Base-by-base conservation (phyloP, 64 coral and sea anemone genomes). In the Dendrophyllia cribrosa region DNA sequence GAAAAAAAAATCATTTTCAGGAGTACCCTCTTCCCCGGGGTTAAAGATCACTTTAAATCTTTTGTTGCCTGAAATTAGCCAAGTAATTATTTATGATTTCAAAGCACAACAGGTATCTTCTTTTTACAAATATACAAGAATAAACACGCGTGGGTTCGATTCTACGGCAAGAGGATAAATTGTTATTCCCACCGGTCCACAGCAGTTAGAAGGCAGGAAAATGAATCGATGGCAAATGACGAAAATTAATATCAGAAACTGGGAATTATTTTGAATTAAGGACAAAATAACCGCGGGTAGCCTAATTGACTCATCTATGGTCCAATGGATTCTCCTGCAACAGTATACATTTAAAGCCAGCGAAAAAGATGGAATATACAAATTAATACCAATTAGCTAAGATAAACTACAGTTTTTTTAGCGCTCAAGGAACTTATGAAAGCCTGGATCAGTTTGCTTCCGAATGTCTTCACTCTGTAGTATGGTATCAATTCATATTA, bases 401-500 rank as follows among this genome's bases (percentile, higher is more conserved):
- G 59, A 66, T 48, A 25, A 44, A 64, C 17, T 19, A 83, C 17
- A 64, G 26, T 20, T 16, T 17, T 25, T 24, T 26, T 47, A 44
- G 43, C 16, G 19, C 61, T 20, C 26, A 66, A 66, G 79, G 59
- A 20, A 48, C 17, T 12, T 20, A 17, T 47, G 60, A 83, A 43
- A 66, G 16, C 59, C 52, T 51, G 76, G 9, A 79, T 6, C 20
- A 59, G 34, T 74, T 74, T 79, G 44, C 0, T 7, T 45, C 58
- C 3, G 79, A 20, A 47, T 25, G 59, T 65, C 59, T 26, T 12
- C 59, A 47, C 59, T 63, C 59, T 4, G 7, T 65, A n/a, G 4
- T 45, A n/a, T 83, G 79, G 79, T 83, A 65, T 24, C 13, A 8
- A 64, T 65, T 83, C 43, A 65, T 83, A 4, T 19, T 83, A 10